These are phyloP conservation scores for Andinoacara biseriatus DNA, from an alignment of 2,113 vertebrate genomes.

Conservation along the genomic window DNA sequence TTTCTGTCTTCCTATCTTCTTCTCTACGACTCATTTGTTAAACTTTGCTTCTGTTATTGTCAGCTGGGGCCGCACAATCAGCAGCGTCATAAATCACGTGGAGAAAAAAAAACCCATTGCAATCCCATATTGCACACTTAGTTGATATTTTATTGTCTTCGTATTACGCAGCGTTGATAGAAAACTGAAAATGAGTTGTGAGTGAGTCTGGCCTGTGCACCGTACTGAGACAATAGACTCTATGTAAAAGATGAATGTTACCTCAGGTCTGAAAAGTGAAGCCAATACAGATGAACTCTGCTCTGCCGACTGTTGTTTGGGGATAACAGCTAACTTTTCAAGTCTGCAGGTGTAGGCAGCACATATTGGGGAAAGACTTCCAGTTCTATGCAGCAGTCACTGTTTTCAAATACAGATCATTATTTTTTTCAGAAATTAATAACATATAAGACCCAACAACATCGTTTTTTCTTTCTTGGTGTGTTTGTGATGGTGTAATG, in stretches of 20 bases:
- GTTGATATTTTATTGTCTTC: conserved; percentile 37
- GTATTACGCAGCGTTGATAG: conserved; percentile 11
- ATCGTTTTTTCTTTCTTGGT: too few species aligned
- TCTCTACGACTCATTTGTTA: conserved; percentile 53
- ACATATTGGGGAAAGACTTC: neutral
- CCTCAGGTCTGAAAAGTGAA: conserved; percentile 5
- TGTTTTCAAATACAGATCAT: neutral
- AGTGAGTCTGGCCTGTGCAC: neutral
- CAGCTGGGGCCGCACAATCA: conserved; percentile 26
- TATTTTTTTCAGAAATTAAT: neutral
- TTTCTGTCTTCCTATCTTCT: conserved; percentile 24
- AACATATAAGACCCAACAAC: too few species aligned
- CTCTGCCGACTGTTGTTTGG: neutral
- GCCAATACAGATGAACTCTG: neutral
- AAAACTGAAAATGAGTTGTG: conserved; percentile 11
- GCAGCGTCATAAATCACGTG: conserved; percentile 44
- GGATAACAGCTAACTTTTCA: too few species aligned
- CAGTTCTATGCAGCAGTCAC: neutral
- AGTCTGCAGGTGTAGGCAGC: neutral
- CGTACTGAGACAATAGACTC: neutral
- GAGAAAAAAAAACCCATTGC: conserved; percentile 20
- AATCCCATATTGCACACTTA: neutral
- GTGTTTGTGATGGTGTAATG: too few species aligned
- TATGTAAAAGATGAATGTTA: neutral
- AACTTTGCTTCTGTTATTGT: conserved; percentile 50